Evolutionary conservation across 2,113 vertebrate species (phyloP).

Genomic region (Indicator maculatus): DNA sequence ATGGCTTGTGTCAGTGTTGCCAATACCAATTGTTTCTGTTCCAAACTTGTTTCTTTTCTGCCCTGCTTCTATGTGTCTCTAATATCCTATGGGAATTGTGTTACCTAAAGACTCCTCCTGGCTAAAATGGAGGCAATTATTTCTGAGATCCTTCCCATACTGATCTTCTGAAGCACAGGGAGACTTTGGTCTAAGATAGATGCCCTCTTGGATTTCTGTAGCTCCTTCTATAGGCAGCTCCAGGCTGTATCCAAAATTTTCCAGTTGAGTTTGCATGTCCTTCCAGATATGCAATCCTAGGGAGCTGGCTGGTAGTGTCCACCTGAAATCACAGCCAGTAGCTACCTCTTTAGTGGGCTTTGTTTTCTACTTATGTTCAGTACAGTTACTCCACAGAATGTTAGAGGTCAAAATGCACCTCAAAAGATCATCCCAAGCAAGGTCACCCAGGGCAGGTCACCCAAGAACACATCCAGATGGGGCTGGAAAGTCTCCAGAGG

Average conservation of each 20-base stretch:
- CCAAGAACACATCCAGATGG: too few species aligned
- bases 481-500: too few species aligned
- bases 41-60: neutral
- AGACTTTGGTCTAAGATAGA: neutral
- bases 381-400: neutral
- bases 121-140: neutral
- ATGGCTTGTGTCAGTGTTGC: neutral
- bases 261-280: neutral
- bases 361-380: neutral
- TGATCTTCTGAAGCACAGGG: neutral
- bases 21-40: neutral
- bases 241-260: neutral
- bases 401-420: too few species aligned
- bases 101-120: neutral
- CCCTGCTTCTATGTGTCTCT: neutral
- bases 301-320: neutral
- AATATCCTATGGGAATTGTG: neutral
- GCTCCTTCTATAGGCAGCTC: neutral
- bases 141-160: neutral
- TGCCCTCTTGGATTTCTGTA: neutral
- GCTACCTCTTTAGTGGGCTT: neutral
- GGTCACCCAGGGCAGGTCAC: too few species aligned
- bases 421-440: too few species aligned
- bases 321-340: neutral
- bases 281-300: neutral